Evolutionary conservation across 1,140 invertebrate species (phyloP).

Genomic region (Sycobia sp.): DNA sequence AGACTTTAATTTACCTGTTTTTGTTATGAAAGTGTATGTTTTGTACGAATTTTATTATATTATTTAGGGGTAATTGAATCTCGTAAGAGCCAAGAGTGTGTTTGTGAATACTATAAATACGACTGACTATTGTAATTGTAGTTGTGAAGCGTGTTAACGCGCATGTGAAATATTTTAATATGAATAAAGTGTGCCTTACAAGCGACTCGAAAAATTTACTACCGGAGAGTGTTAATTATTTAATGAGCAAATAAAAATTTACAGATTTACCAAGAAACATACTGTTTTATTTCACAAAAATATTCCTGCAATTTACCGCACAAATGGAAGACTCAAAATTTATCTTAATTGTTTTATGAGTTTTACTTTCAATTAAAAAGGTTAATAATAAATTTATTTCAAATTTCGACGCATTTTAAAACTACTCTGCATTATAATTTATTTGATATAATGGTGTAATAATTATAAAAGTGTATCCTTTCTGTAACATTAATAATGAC

Average conservation of each 20-base stretch:
- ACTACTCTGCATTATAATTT: too few species aligned
- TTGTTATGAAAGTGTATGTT: conserved; percentile 51
- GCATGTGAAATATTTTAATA: conserved; percentile 35
- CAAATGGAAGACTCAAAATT: too few species aligned
- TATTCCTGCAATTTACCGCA: neutral
- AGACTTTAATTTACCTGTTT: conserved; percentile 48
- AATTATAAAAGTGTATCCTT: too few species aligned
- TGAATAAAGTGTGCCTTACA: conserved; percentile 35
- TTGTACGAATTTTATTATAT: conserved; percentile 58
- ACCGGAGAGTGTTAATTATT: conserved; percentile 56
- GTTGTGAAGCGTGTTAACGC: conserved; percentile 31
- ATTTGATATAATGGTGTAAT: too few species aligned
- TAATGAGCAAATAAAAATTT: conserved; percentile 52
- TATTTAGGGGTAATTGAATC: conserved; percentile 24
- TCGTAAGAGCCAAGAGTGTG: conserved; percentile 36
- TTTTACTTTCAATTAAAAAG: neutral
- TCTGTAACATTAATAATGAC: too few species aligned
- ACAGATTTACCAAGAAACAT: conserved; percentile 13
- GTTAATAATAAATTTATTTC: neutral
- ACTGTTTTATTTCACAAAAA: neutral
- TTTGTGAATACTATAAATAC: conserved; percentile 60
- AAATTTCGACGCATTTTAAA: neutral
- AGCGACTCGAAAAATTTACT: conserved; percentile 32
- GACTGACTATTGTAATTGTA: conserved; percentile 48
- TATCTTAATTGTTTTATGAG: too few species aligned